These are phyloP conservation scores for Poeciliopsis retropinna DNA, from an alignment of 2,113 vertebrate species.

Conservation along the genomic window DNA sequence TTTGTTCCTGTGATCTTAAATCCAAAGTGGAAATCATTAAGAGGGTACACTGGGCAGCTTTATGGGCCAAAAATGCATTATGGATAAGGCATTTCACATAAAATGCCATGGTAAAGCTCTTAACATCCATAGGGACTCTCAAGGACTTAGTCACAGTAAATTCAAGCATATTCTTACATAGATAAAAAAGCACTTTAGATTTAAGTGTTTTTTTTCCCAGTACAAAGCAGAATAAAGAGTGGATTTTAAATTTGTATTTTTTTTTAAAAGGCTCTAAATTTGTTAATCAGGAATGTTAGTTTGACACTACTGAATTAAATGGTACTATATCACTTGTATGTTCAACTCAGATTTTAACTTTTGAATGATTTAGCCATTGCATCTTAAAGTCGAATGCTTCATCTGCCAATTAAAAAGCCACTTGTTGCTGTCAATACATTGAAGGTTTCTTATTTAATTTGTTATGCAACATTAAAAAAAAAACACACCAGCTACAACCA, in stretches of 20 bases:
- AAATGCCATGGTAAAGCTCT: slow-evolving; percentile 31
- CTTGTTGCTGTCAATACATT: neutral
- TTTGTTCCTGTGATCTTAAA: slow-evolving; percentile 24
- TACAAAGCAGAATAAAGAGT: neutral
- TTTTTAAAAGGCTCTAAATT: no score
- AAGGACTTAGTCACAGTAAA: slow-evolving; percentile 38
- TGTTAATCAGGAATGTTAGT: no score
- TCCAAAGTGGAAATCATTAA: slow-evolving; percentile 7
- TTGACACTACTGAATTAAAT: slow-evolving; percentile 1
- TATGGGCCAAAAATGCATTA: slow-evolving; percentile 29
- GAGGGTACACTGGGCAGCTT: slow-evolving; percentile 4
- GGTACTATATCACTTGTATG: neutral
- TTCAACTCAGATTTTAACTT: neutral
- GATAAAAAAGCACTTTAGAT: slow-evolving; percentile 22
- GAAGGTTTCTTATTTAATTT: neutral
- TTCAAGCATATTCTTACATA: slow-evolving; percentile 8
- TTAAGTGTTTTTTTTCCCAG: neutral
- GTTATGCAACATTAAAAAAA: neutral
- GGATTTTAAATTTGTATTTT: neutral
- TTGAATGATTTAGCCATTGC: neutral
- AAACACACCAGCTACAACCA: neutral
- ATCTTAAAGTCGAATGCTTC: neutral
- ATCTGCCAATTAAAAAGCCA: neutral
- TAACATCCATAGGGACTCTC: slow-evolving; percentile 28
- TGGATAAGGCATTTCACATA: slow-evolving; percentile 29